Conservation (phyloP, 2,888 invertebrate species). For the Aporophyla lueneburgensis region DNA sequence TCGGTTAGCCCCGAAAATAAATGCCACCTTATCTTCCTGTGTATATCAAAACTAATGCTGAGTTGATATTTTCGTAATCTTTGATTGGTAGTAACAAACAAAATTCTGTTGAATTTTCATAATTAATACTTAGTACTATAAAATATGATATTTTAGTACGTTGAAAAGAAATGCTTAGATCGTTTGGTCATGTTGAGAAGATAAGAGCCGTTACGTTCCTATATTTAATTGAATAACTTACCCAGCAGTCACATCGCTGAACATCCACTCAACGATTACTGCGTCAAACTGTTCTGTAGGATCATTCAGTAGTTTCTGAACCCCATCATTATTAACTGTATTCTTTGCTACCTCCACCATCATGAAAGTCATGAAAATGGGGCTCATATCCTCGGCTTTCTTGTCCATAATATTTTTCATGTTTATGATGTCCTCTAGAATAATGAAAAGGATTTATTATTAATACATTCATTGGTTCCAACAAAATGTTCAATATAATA, state of each 20-base stretch:
- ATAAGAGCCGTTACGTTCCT: not conserved
- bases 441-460: not conserved
- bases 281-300: conserved; percentile 73
- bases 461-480: not conserved
- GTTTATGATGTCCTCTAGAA: conserved; percentile 39
- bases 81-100: too few relatives aligned
- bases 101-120: too few relatives aligned
- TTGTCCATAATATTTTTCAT: conserved; percentile 33
- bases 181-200: too few relatives aligned
- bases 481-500: not conserved
- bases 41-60: not conserved
- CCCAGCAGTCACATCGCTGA: conserved; percentile 72
- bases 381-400: not conserved
- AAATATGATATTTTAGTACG: too few relatives aligned
- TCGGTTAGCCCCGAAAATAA: too few relatives aligned
- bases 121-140: too few relatives aligned
- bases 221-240: conserved; percentile 49
- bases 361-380: conserved; percentile 14
- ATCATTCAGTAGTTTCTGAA: conserved; percentile 70
- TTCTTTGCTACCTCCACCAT: conserved; percentile 47
- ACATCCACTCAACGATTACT: conserved; percentile 76
- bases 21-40: not conserved
- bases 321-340: conserved; percentile 60
- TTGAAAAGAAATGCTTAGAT: too few relatives aligned
- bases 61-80: not conserved